Base-by-base conservation (phyloP, 2,797 vertebrate species). In the Siniperca undulata region DNA sequence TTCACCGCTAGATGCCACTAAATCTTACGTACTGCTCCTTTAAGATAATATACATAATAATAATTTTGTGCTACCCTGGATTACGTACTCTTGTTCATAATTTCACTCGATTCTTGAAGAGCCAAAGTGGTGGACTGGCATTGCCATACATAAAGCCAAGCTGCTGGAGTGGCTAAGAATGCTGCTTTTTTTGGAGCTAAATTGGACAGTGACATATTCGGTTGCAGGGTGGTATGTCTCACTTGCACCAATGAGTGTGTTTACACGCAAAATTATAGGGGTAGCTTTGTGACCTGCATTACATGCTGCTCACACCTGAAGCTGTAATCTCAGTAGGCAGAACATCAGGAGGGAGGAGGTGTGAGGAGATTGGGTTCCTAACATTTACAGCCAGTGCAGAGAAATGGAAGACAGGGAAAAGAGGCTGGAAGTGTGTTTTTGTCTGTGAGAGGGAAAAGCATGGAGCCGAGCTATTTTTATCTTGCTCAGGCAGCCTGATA, bases 401-500 rank as follows among this genome's bases (percentile, higher is more conserved):
- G 55, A 69, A 48, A 70, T 56, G 75, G 79, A 82, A 81, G 70
- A 52, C 40, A 6, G 40, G 50, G 30, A 66, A 48, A 22, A 11
- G 10, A 17, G 27, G 52, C 7, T n/a, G 36, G 60, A 22, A 56
- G 30, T 78, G 56, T 74, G 81, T 80, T 74, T 74, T 48, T 83
- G 80, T 65, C 52, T 77, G 52, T 60, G 53, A 8, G 56, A 16
- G 38, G 36, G 58, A 40, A 66, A 84, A 77, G 77, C 76, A 77
- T 74, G 86, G 90, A 92, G 90, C 77, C 62, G 76, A 62, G 88
- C 90, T 96, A 96, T 95, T 95, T 96, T 94, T 95, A 95, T 91
- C 84, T 53, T 8, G 34, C 80, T 65, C 83, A 74, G 85, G 89
- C 89, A 90, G 92, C 84, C 90, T 90, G 88, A 92, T 91, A 90